Evolutionary conservation across 2,113 vertebrate genomes (phyloP).

Genomic region (Myotis lucifugus): DNA sequence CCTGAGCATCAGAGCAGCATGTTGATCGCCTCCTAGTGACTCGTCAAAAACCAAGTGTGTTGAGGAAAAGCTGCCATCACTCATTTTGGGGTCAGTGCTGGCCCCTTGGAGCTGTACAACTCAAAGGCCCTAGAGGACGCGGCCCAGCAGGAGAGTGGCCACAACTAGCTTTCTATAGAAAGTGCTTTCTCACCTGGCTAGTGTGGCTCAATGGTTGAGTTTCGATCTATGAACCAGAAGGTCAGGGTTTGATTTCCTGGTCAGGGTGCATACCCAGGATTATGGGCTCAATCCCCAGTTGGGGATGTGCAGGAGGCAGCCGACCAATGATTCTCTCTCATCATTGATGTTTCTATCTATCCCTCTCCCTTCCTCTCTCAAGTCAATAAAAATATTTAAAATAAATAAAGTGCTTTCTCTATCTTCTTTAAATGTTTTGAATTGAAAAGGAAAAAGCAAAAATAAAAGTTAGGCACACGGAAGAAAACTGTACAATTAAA

Average conservation of each 20-base stretch:
- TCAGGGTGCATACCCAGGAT: too few species aligned
- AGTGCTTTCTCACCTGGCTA: not conserved
- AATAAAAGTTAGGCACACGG: not conserved
- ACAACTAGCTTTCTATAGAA: not conserved
- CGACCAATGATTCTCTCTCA: too few species aligned
- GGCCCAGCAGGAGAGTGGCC: not conserved
- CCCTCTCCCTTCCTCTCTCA: too few species aligned
- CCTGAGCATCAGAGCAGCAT: not conserved
- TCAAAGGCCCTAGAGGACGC: not conserved
- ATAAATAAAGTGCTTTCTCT: not conserved
- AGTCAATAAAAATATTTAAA: too few species aligned
- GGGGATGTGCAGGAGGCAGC: too few species aligned
- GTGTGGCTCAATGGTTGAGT: too few species aligned
- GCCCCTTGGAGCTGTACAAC: not conserved
- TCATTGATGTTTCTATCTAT: too few species aligned
- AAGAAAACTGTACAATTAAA: not conserved
- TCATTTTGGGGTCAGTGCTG: not conserved
- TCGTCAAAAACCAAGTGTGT: not conserved
- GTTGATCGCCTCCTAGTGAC: not conserved
- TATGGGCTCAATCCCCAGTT: too few species aligned
- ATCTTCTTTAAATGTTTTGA: slow-evolving; percentile 41
- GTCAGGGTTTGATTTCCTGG: too few species aligned
- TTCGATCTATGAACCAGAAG: too few species aligned
- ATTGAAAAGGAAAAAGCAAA: slow-evolving; percentile 39
- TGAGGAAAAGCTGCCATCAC: not conserved